Conservation (phyloP, 1,140 invertebrate genomes). For the Saccostrea glomerata region DNA sequence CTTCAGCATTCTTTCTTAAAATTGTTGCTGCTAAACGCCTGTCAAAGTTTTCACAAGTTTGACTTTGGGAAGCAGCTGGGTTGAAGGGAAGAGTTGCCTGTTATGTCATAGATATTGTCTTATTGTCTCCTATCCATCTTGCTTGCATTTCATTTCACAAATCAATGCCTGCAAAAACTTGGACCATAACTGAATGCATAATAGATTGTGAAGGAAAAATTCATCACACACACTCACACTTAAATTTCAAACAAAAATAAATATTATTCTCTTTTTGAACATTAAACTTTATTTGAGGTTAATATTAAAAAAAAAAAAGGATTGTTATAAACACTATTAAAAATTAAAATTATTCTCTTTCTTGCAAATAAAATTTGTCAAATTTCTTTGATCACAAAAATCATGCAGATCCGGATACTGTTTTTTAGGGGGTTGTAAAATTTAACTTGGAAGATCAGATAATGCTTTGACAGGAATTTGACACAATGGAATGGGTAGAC, state of each 20-base stretch:
- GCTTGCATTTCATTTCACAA: slow-evolving; percentile 38
- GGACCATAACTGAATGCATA: neutral
- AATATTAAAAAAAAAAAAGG: neutral
- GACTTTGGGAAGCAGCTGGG: neutral
- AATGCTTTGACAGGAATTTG: slow-evolving; percentile 28
- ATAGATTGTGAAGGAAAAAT: neutral
- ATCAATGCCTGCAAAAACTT: slow-evolving; percentile 31
- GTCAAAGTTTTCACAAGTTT: slow-evolving; percentile 20
- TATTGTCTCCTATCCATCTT: slow-evolving; percentile 31
- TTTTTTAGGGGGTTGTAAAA: neutral
- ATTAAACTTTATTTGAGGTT: neutral
- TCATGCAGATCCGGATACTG: neutral
- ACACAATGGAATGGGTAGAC: slow-evolving; percentile 19
- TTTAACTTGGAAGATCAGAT: slow-evolving; percentile 2
- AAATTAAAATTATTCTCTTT: neutral
- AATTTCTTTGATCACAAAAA: neutral
- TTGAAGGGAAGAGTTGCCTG: neutral
- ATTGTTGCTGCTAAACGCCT: slow-evolving; percentile 18
- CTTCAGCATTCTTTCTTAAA: neutral
- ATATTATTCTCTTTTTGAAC: neutral
- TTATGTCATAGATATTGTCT: slow-evolving; percentile 32
- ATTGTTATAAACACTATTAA: neutral
- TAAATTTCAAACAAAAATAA: neutral
- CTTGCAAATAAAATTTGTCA: neutral
- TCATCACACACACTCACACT: neutral